Evolutionary conservation across 2,797 vertebrate genomes (phyloP).

Genomic region (Microhierax caerulescens): DNA sequence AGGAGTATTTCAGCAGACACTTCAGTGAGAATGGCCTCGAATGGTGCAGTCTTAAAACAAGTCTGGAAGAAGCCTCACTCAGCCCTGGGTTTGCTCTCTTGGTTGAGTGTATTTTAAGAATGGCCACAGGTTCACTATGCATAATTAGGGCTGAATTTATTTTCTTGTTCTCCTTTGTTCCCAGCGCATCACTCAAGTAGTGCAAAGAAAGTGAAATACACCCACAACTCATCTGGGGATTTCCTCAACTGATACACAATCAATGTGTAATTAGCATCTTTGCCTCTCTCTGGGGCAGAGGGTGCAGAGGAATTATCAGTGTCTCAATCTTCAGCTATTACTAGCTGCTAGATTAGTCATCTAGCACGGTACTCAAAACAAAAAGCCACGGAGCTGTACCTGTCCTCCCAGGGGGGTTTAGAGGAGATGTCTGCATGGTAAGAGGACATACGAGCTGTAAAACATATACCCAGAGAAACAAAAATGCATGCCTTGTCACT

Average conservation of each 20-base stretch:
- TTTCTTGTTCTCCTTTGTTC: not conserved
- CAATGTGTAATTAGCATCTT: not conserved
- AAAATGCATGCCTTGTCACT: not conserved
- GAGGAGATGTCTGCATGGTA: not conserved
- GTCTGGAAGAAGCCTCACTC: not conserved
- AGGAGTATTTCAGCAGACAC: not conserved
- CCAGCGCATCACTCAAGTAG: not conserved
- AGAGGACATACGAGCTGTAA: not conserved
- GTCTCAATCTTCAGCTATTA: not conserved
- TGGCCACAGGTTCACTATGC: not conserved
- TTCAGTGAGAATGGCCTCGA: not conserved
- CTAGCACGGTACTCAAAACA: not conserved
- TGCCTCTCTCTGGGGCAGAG: not conserved
- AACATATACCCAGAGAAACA: not conserved
- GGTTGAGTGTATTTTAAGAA: not conserved
- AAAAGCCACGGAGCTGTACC: not conserved
- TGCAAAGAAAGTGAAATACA: constrained; percentile 34
- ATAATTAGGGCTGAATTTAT: not conserved
- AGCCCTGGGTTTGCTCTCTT: not conserved
- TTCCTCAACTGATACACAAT: constrained; percentile 21
- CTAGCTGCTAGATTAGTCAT: constrained; percentile 3
- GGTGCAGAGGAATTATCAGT: not conserved
- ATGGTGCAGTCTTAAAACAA: not conserved
- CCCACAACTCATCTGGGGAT: constrained; percentile 43
- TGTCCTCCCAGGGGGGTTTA: not conserved